Base-by-base conservation (phyloP, 2,113 vertebrate genomes). In the Mus pahari region DNA sequence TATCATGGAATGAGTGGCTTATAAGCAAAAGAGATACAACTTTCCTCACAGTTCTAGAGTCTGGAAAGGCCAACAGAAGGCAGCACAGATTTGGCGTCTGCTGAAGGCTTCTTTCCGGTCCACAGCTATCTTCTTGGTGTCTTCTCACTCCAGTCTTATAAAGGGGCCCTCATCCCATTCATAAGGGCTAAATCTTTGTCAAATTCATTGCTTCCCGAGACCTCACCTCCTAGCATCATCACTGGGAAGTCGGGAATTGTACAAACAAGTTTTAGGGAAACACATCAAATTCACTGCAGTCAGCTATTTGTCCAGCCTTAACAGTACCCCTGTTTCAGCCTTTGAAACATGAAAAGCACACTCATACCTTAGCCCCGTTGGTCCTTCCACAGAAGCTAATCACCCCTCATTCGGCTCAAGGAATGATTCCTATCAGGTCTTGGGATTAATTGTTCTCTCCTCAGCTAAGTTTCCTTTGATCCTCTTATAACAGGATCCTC, bases 381-480 rank as follows among this genome's bases (percentile, higher is more conserved):
- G 19, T 58, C 53, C 53, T 39, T 77, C 36, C n/a, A 81, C 28
- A 45, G 33, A 94, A 86, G 58, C 42, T 58, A 89, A 36, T 73
- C 86, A 64, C 28, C 33, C 24, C 62, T 73, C 71, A 28, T 5
- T 79, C 26, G n/a, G 55, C 28, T 92, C 58, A 74, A 28, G 86
- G 36, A 58, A n/a, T 73, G 33, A 55, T 64, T 64, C 45, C 50
- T 16, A n/a, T 48, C 73, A 48, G 78, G 33, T 48, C 71, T 89
- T 73, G 64, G 70, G 78, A 55, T 79, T 74, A 53, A 60, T 3
- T 62, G 26, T 86, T 48, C 62, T 16, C 86, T 94, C 48, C 48
- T 89, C 19, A 75, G 86, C 58, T 84, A 95, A 55, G 66, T 91
- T 68, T 83, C 62, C 8, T 89, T 53, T 95, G 14, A 45, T 71